These are phyloP conservation scores for Lampris megalopsis DNA, from an alignment of 2,113 vertebrate genomes.

Conservation along the genomic window DNA sequence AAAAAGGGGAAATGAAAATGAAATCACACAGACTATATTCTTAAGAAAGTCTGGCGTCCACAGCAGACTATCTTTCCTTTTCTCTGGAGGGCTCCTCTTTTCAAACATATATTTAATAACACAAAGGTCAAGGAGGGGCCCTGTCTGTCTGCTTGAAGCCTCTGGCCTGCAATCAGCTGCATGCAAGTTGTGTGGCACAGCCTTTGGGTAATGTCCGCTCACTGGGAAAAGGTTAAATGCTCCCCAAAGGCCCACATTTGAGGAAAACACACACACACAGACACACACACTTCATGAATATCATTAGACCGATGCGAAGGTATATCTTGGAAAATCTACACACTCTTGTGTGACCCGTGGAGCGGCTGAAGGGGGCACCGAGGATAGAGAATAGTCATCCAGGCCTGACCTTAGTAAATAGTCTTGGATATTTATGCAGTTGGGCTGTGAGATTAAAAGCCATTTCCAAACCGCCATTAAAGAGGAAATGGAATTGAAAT, in stretches of 20 bases:
- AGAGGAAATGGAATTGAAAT: conserved; percentile 50
- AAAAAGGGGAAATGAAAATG: neutral
- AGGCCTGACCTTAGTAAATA: conserved; percentile 55
- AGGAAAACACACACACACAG: conserved; percentile 20
- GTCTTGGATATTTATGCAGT: conserved; percentile 38
- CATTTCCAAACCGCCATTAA: conserved; percentile 45
- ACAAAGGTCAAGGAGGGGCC: conserved; percentile 74
- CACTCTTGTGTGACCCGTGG: conserved; percentile 38
- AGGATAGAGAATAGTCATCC: conserved; percentile 43
- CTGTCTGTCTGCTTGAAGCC: conserved; percentile 48
- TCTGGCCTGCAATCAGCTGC: conserved; percentile 58
- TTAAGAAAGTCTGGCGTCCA: conserved; percentile 7
- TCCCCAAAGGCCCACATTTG: conserved; percentile 35
- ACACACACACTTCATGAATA: conserved; percentile 61
- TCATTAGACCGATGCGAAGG: conserved; percentile 59
- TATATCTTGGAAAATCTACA: conserved; percentile 44
- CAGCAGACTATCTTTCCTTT: conserved; percentile 11
- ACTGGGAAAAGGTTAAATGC: conserved; percentile 75
- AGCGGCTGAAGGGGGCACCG: conserved; percentile 13
- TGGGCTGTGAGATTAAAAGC: conserved; percentile 36
- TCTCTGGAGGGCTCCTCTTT: conserved; percentile 44
- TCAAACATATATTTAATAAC: conserved; percentile 78
- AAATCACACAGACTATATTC: neutral
- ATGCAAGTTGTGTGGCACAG: conserved; percentile 56
- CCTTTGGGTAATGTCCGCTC: conserved; percentile 54